Percentiles rank a stretch among this genome's conserved stretches.
Evolutionary conservation across 2,888 invertebrate genomes (phyloP).

Genomic region (Troides aeacus): DNA sequence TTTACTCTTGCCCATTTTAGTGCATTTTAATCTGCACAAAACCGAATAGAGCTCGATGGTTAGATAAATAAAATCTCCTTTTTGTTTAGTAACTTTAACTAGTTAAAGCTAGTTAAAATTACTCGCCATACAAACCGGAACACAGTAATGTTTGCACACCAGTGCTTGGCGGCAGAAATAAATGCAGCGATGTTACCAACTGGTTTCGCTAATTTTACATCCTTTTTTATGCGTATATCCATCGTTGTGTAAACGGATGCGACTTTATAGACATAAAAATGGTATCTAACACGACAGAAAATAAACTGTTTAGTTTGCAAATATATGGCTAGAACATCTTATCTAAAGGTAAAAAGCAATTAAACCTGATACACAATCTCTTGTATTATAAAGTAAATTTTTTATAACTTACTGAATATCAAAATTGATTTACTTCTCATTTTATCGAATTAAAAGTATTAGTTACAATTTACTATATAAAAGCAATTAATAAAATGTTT

Average conservation of each 20-base stretch:
- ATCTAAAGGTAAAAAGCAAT: no score
- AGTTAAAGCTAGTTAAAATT: neutral
- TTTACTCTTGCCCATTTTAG: no score
- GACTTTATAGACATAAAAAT: constrained; percentile 53
- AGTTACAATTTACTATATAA: no score
- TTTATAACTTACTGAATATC: no score
- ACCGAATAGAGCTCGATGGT: neutral
- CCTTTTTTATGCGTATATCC: constrained; percentile 29
- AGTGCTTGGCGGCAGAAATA: neutral
- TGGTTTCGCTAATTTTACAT: constrained; percentile 30
- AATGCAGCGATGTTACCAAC: neutral
- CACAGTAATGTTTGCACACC: neutral
- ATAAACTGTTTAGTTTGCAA: no score
- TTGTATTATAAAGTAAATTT: no score
- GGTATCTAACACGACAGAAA: constrained; percentile 24
- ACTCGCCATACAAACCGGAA: neutral
- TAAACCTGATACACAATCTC: no score
- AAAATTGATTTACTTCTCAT: no score
- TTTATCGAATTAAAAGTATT: no score
- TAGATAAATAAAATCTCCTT: neutral
- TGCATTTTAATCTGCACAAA: neutral
- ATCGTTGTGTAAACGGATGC: constrained; percentile 39
- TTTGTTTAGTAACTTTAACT: neutral
- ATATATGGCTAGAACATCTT: no score
- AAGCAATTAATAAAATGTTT: no score